Conservation (phyloP, 2,797 vertebrate genomes). For the Leptatherina wallacei region DNA sequence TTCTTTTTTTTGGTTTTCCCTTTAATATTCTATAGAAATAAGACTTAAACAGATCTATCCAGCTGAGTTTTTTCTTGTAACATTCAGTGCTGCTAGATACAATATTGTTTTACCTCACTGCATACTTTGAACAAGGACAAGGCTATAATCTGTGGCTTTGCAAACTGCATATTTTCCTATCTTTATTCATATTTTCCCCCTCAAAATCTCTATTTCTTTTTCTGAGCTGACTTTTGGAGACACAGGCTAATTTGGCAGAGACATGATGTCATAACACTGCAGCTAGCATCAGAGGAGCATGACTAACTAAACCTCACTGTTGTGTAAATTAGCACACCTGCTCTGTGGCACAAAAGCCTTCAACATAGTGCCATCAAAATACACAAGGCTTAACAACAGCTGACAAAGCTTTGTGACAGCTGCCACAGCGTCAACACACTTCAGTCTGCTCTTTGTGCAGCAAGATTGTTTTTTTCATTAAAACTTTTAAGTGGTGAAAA, state of each 20-base stretch:
- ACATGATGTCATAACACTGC: slow-evolving; percentile 30
- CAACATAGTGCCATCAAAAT: slow-evolving; percentile 49
- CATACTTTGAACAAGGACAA: background rate
- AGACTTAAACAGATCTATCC: background rate
- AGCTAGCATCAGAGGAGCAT: slow-evolving; percentile 37
- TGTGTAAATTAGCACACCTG: slow-evolving; percentile 73
- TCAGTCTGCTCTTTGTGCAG: slow-evolving; percentile 32
- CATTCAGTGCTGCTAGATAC: background rate
- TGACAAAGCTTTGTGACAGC: slow-evolving; percentile 63
- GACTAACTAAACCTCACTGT: slow-evolving; percentile 51
- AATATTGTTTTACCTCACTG: background rate
- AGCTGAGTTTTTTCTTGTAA: background rate
- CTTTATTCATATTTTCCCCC: background rate
- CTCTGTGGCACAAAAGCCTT: slow-evolving; percentile 46
- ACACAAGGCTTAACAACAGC: slow-evolving; percentile 67
- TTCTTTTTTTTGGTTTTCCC: background rate
- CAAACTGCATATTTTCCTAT: background rate
- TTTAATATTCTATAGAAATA: background rate
- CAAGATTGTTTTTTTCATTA: slow-evolving; percentile 29
- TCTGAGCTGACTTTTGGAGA: slow-evolving; percentile 30
- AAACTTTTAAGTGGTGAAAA: slow-evolving; percentile 50
- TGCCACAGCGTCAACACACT: slow-evolving; percentile 60
- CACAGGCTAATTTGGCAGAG: slow-evolving; percentile 27
- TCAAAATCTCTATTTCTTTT: slow-evolving; percentile 1
- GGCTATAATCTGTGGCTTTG: background rate